phyloP scores from a whole-genome alignment of 2,888 invertebrate genomes.

The Ectropis crepuscularia region DNA sequence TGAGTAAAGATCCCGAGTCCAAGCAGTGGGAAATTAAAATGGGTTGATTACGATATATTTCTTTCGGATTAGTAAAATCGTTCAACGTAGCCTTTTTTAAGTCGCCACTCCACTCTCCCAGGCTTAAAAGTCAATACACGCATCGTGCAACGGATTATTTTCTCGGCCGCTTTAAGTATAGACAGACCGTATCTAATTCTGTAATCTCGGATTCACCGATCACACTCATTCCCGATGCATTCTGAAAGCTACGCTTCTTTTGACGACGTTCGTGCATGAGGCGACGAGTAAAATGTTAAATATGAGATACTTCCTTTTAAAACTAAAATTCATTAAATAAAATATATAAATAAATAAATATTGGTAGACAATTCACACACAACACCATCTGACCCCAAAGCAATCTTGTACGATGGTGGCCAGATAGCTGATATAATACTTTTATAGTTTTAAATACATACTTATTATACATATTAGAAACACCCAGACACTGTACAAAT shows the following conservation, averaged over 20 bases:
- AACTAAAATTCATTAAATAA: no score
- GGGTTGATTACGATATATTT: no score
- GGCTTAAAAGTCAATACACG: conserved; percentile 11
- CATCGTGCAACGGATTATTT: conserved; percentile 1
- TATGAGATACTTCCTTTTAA: not conserved
- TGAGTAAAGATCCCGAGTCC: no score
- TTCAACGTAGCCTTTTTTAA: not conserved
- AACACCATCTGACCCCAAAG: no score
- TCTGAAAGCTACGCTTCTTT: conserved; percentile 32
- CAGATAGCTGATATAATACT: no score
- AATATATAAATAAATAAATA: no score
- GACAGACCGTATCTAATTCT: conserved; percentile 25
- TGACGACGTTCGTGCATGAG: not conserved
- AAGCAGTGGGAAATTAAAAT: no score
- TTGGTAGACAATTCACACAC: no score
- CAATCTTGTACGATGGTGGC: no score
- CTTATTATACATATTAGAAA: no score
- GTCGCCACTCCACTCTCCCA: not conserved
- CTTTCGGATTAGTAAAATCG: not conserved
- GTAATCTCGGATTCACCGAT: conserved; percentile 34
- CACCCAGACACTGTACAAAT: no score
- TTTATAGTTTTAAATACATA: no score
- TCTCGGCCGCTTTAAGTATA: conserved; percentile 23
- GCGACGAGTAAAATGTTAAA: not conserved
- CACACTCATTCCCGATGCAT: conserved; percentile 38